phyloP scores from a whole-genome alignment of 2,113 vertebrate genomes.

The Parus major region DNA sequence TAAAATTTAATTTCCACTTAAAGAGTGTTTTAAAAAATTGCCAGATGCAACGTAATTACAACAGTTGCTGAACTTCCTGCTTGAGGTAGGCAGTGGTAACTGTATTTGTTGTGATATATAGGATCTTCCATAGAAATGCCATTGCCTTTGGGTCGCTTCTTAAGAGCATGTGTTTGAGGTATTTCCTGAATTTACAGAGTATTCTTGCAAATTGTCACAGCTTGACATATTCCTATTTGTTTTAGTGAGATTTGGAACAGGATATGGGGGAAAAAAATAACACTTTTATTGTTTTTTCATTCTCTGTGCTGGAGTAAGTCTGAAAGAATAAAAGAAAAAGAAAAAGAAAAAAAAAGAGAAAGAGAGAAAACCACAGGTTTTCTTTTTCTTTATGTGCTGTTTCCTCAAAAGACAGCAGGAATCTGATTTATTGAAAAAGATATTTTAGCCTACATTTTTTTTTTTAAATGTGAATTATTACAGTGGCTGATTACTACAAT shows the following conservation, averaged over 20 bases:
- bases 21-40: not conserved
- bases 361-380: not conserved
- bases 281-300: not conserved
- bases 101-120: not conserved
- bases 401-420: not conserved
- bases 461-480: not conserved
- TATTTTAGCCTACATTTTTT: not conserved
- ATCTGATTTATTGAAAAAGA: not conserved
- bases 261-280: not conserved
- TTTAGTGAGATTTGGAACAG: not conserved
- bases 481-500: not conserved
- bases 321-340: not conserved
- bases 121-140: not conserved
- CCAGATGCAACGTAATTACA: not conserved
- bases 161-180: not conserved
- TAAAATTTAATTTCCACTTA: not conserved
- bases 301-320: not conserved
- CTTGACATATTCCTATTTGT: not conserved
- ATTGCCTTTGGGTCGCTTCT: not conserved
- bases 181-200: not conserved
- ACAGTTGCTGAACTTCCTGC: not conserved
- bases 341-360: too few relatives aligned
- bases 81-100: not conserved
- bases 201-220: not conserved
- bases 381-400: not conserved